phyloP scores from a whole-genome alignment of 2,888 invertebrate genomes.

The Synergus umbraculus region DNA sequence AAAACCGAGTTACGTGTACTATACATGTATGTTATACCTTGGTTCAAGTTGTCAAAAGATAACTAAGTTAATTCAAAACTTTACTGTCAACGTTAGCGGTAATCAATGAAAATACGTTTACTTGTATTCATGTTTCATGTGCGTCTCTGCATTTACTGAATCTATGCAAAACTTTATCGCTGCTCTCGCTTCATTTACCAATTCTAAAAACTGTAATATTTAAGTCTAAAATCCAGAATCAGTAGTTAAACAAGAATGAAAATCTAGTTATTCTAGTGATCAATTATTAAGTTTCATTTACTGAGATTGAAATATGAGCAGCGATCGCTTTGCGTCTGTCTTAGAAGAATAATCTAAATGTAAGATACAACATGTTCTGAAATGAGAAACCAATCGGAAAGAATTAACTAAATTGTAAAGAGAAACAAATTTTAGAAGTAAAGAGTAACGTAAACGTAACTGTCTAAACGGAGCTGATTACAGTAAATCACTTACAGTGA shows the following conservation, averaged over 20 bases:
- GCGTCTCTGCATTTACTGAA: constrained; percentile 28
- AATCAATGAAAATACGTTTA: constrained; percentile 34
- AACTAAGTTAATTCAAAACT: constrained; percentile 33
- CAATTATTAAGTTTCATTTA: neutral
- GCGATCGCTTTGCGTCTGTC: constrained; percentile 3
- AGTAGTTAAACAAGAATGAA: neutral
- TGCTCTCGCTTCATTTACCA: neutral
- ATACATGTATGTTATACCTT: constrained; percentile 40
- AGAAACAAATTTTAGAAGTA: constrained; percentile 13
- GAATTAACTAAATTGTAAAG: neutral
- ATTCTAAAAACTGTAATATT: neutral
- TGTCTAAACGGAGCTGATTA: constrained; percentile 32
- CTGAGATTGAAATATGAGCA: neutral
- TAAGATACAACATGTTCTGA: constrained; percentile 14
- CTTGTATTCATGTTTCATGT: constrained; percentile 21
- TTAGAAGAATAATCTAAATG: constrained; percentile 14
- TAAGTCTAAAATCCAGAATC: neutral
- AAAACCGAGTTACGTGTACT: constrained; percentile 44
- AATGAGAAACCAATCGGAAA: constrained; percentile 6
- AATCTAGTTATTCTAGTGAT: constrained; percentile 1
- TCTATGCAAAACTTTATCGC: constrained; percentile 7
- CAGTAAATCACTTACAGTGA: constrained; percentile 35
- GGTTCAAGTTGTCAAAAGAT: constrained; percentile 47
- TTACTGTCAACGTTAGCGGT: constrained; percentile 29
- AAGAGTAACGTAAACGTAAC: constrained; percentile 35